Base-by-base conservation (phyloP, 2,797 vertebrate genomes). In the Salmo trutta region DNA sequence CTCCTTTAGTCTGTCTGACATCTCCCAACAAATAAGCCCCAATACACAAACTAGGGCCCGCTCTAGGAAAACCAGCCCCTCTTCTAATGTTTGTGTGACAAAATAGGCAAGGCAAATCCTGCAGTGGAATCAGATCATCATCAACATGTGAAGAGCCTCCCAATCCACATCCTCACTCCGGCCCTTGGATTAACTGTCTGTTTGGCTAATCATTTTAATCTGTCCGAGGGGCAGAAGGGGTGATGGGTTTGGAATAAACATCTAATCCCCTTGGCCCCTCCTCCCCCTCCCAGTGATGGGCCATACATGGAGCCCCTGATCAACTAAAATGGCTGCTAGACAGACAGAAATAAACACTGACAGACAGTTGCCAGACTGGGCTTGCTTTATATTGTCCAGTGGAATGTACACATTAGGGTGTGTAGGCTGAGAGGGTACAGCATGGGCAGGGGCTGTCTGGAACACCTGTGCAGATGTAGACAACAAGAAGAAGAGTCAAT, bases 151-250 rank as follows among this genome's bases (percentile, higher is more conserved):
- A 96, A 96, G 94, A 94, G 91, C 88, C 88, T 91, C 86, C 92
- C 96, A 97, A 96, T 98, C 94, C 96, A 98, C 97, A 98, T 95
- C 91, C 86, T 70, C 82, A 83, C 84, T 82, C 83, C 81, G 85
- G 84, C 87, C 87, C 80, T 83, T 84, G 91, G 92, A 93, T 95
- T 94, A 94, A 89, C 88, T 91, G 89, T 90, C 90, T 94, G 93
- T 95, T 96, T 94, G 93, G 89, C 91, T 96, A 95, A 96, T 96
- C 95, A 96, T 93, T 96, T 94, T 94, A 95, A 95, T 95, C 95
- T 93, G 87, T 51, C 24, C 88, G 89, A 88, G 90, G 86, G 92
- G 87, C 88, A 88, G 91, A 92, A 92, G 91, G 92, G 91, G 88
- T 86, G 68, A 54, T 85, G 78, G 88, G 90, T 85, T 85, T 77